Base-by-base conservation (phyloP, 2,113 vertebrate species). In the Chloropsis hardwickii region DNA sequence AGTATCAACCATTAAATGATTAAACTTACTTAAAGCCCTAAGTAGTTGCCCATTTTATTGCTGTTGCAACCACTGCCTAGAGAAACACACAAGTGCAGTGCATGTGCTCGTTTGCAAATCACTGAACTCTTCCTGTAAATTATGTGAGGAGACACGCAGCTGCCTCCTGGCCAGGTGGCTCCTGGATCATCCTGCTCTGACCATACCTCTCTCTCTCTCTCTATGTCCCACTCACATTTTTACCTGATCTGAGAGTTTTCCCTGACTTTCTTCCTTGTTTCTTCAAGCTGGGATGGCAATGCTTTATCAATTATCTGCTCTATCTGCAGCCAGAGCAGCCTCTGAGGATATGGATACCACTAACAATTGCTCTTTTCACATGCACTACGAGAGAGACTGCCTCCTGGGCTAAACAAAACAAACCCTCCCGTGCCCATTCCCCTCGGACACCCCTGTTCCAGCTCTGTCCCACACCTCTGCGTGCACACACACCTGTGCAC, bases 1-100 rank as follows among this genome's bases (percentile, higher is more conserved):
- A 91, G 81, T 76, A 95, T 80, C 95, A 98, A 91, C 96, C 94
- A 97, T 97, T 96, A 97, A 98, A 98, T 78, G 95, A 97, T 96
- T 97, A 96, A 92, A 97, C 97, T 97, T 97, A 95, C 94, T 95
- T 93, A 97, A 96, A 97, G 93, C 97, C 84, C 93, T 95, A 91
- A 97, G 97, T 91, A 92, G 92, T 91, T 97, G 96, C 95, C 97
- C 96, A 97, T 97, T 97, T 92, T 90, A 76, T 94, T 97, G 86
- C 92, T 94, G 88, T 83, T 96, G 96, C 96, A 98, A 97, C 95
- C 94, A 97, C 86, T 96, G 95, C 95, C 97, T 97, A 97, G 51
- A 96, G 95, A 97, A 97, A 97, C 92, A 95, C 86, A 93, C 96
- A 89, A 95, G 74, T 71, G 95, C 77, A 86, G 96, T 74, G 95